Evolutionary conservation across 53 echinoderm and acorn worm genomes (phyloP), one percentile per base, ranked within the genome.

Genomic region (Paracentrotus lividus): DNA sequence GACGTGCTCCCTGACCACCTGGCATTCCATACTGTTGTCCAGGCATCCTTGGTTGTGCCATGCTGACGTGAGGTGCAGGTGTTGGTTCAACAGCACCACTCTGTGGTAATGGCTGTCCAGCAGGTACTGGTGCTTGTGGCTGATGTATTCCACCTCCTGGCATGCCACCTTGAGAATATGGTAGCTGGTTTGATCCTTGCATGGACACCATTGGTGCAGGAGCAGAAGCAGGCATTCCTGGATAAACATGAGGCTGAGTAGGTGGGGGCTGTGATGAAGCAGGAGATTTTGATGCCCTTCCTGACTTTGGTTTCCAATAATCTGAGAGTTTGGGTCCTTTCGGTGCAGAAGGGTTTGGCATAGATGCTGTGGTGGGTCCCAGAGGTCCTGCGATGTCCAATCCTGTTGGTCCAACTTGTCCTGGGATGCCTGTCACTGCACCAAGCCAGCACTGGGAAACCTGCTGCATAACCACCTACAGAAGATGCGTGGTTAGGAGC

Each of bases 301-400:
- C 88, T 91, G 96, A 59, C 84, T 98, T 98, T 26, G 98, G 98
- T 87, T 98, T 90, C 98, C 98, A 98, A 84, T 95, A 98, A 72
- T 98, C 98, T 40, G 98, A 98, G 24, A 98, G 90, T 81, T 94
- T 97, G 3, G 98, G 98, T 16, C 97, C 98, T 34, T 93, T 88
- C 0, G 95, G 91, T 12, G 90, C 86, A 20, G 90, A 42, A 68
- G 94, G 81, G 54, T 93, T 87, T 20, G 95, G 49, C n/a, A 32
- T 29, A 42, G 92, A 44, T 4, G 38, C 92, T 49, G 42, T 27
- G n/a, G n/a, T n/a, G n/a, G 55, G 56, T 20, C 81, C 92, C n/a
- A 78, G 33, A 56, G 77, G 92, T 92, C 92, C 92, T 21, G 81
- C 81, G 44, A 81, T 81, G 16, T 55, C 33, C 31, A 34, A 26